phyloP scores from a whole-genome alignment of 1,140 invertebrate species.

The Sycophaga agraensis region DNA sequence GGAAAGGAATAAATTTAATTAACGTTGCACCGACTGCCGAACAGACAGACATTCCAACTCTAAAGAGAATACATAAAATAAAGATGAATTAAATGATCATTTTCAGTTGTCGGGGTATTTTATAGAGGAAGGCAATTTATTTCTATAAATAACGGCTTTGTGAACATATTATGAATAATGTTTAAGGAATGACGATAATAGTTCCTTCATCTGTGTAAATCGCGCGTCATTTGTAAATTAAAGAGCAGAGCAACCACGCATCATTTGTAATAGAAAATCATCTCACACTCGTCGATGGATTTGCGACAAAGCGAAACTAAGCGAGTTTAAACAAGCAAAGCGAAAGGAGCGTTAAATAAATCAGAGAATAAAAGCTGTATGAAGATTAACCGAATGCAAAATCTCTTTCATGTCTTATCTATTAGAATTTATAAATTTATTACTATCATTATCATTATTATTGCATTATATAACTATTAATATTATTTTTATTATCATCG shows the following conservation, averaged over 20 bases:
- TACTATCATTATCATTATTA: constrained; percentile 34
- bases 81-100: constrained; percentile 33
- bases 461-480: constrained; percentile 36
- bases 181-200: constrained; percentile 49
- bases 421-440: constrained; percentile 41
- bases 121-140: constrained; percentile 36
- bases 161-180: constrained; percentile 41
- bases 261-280: constrained; percentile 48
- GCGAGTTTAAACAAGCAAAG: constrained; percentile 32
- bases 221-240: constrained; percentile 46
- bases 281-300: constrained; percentile 39
- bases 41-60: constrained; percentile 54
- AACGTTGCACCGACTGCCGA: constrained; percentile 34
- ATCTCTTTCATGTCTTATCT: constrained; percentile 51
- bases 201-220: constrained; percentile 56
- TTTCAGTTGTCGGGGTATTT: constrained; percentile 41
- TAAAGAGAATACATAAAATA: constrained; percentile 29
- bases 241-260: constrained; percentile 31
- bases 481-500: constrained; percentile 36
- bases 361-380: constrained; percentile 42
- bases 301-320: constrained; percentile 29
- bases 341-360: constrained; percentile 32
- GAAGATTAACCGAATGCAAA: constrained; percentile 42
- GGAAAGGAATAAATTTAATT: constrained; percentile 27
- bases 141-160: constrained; percentile 37